phyloP scores from a whole-genome alignment of 2,797 vertebrate genomes.

The Chrosomus eos region DNA sequence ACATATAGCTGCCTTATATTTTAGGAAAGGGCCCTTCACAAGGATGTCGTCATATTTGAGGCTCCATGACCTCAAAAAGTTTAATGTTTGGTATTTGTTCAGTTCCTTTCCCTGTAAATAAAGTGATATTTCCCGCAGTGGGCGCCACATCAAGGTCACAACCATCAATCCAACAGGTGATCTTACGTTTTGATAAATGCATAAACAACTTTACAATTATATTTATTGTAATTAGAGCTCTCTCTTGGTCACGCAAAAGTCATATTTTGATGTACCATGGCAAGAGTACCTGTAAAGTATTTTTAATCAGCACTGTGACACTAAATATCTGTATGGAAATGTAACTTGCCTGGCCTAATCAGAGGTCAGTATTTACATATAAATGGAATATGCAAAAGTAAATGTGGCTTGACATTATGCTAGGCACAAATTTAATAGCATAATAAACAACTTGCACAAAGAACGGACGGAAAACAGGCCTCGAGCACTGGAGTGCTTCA shows the following conservation, averaged over 20 bases:
- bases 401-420: constrained; percentile 35
- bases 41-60: not conserved
- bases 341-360: constrained; percentile 43
- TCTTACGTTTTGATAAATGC: not conserved
- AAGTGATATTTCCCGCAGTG: not conserved
- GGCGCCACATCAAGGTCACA: not conserved
- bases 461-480: not conserved
- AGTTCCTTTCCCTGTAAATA: not conserved
- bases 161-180: not conserved
- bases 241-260: not conserved
- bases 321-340: constrained; percentile 38
- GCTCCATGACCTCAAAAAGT: no score
- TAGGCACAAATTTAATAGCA: constrained; percentile 26
- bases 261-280: not conserved
- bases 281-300: constrained; percentile 10
- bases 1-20: not conserved
- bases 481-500: not conserved
- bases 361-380: constrained; percentile 59
- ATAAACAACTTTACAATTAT: not conserved
- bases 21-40: not conserved
- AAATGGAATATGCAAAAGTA: constrained; percentile 53
- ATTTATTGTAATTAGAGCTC: not conserved
- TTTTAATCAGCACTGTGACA: constrained; percentile 37
- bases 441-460: constrained; percentile 6
- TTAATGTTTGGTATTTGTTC: not conserved